Percentiles rank a stretch among this genome's conserved stretches.
phyloP scores from a whole-genome alignment of 1,140 invertebrate genomes.

The Archivesica marissinica region DNA sequence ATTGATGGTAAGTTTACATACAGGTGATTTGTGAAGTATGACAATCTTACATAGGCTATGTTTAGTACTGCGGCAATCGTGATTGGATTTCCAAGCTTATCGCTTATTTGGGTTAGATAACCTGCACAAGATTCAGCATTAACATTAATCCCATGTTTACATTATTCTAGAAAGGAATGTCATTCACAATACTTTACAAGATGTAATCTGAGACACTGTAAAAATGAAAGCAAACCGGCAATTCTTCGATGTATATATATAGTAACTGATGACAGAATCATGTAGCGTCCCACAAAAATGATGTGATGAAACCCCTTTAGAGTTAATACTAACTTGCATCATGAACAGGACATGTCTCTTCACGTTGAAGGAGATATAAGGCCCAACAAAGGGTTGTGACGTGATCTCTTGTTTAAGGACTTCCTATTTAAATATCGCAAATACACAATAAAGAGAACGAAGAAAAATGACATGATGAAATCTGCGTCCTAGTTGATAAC shows the following conservation, averaged over 20 bases:
- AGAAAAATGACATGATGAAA: no score
- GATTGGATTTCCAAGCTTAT: slow-evolving; percentile 18
- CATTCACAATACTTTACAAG: slow-evolving; percentile 17
- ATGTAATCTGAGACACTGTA: background rate
- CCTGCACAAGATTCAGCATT: background rate
- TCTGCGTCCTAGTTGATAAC: no score
- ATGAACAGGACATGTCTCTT: no score
- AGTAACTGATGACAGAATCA: slow-evolving; percentile 15
- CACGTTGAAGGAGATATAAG: no score
- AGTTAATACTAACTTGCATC: no score
- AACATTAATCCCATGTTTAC: background rate
- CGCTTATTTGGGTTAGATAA: background rate
- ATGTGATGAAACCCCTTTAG: background rate
- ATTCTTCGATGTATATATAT: background rate
- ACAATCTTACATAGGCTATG: slow-evolving; percentile 8
- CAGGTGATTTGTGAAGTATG: background rate
- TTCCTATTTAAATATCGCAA: background rate
- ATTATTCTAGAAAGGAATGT: background rate
- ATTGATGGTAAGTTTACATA: background rate
- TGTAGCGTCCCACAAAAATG: background rate
- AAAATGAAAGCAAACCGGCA: no score
- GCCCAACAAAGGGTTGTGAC: no score
- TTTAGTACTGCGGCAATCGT: slow-evolving; percentile 56
- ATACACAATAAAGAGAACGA: no score
- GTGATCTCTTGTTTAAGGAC: no score